Percentiles rank a stretch among this genome's conserved stretches.
These are phyloP conservation scores for Carcinoscorpius rotundicauda DNA, from an alignment of 1,140 invertebrate species.

Conservation along the genomic window DNA sequence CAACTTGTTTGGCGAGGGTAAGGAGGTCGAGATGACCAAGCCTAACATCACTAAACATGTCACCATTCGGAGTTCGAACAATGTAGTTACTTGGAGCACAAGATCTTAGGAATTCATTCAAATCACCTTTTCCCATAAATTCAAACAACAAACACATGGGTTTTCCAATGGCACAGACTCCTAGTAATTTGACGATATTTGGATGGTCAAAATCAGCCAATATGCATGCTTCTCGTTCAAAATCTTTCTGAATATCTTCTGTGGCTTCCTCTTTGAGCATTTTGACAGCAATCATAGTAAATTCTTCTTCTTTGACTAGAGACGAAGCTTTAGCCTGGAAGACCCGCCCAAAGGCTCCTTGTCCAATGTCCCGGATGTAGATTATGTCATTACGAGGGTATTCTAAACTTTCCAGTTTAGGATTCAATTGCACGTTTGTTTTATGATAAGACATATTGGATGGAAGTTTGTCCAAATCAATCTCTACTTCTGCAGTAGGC, in stretches of 20 bases:
- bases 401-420: constrained; percentile 82
- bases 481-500: constrained; percentile 45
- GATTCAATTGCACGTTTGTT: constrained; percentile 66
- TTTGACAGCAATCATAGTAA: constrained; percentile 86
- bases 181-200: constrained; percentile 79
- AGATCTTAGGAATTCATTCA: constrained; percentile 76
- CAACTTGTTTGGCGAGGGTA: constrained; percentile 67
- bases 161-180: constrained; percentile 76
- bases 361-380: constrained; percentile 80
- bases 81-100: constrained; percentile 53
- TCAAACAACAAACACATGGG: constrained; percentile 89
- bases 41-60: constrained; percentile 35
- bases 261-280: constrained; percentile 93
- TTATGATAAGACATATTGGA: constrained; percentile 75
- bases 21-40: constrained; percentile 63
- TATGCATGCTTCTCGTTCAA: constrained; percentile 84
- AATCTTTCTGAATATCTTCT: constrained; percentile 80
- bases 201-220: constrained; percentile 84
- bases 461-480: constrained; percentile 77
- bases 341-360: constrained; percentile 88
- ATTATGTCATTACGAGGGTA: constrained; percentile 92
- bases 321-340: constrained; percentile 83
- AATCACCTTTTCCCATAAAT: constrained; percentile 78
- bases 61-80: constrained; percentile 41
- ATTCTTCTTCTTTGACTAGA: constrained; percentile 66